Percentiles rank a stretch among this genome's conserved stretches.
Evolutionary conservation across 2,797 vertebrate genomes (phyloP).

Genomic region (Taeniopygia guttata): DNA sequence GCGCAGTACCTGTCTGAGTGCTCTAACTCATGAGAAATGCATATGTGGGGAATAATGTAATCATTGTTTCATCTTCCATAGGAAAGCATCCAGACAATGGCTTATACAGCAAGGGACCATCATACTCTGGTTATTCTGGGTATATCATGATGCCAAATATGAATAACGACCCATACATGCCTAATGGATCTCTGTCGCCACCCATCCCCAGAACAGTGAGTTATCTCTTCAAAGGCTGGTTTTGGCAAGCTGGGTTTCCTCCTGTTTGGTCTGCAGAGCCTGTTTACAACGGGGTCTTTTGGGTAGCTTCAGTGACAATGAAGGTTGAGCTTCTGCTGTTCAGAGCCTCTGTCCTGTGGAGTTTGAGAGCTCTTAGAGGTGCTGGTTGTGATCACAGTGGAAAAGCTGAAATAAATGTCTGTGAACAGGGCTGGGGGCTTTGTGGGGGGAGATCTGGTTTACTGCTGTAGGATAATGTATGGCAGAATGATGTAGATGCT

Average conservation of each 20-base stretch:
- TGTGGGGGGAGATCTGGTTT: neutral
- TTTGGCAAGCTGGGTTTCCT: conserved; percentile 11
- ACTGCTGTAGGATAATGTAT: neutral
- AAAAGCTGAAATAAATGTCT: neutral
- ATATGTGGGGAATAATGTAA: conserved; percentile 24
- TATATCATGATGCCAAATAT: conserved; percentile 99
- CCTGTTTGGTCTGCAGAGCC: neutral
- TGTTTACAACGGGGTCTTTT: neutral
- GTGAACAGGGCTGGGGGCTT: neutral
- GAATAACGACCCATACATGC: conserved; percentile 96
- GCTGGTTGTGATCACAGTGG: neutral
- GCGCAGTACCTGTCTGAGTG: neutral
- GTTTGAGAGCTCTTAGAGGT: neutral
- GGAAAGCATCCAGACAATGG: conserved; percentile 89
- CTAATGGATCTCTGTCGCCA: conserved; percentile 95
- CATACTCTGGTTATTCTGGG: conserved; percentile 90
- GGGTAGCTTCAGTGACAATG: neutral
- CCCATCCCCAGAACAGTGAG: conserved; percentile 98
- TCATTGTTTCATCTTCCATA: conserved; percentile 66
- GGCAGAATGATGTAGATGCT: neutral
- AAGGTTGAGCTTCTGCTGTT: neutral
- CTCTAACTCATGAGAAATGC: neutral
- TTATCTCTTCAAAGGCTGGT: conserved; percentile 50
- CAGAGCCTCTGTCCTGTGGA: neutral
- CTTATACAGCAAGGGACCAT: conserved; percentile 91